Evolutionary conservation across 2,888 invertebrate genomes (phyloP).

Genomic region (Calameuta pallipes): DNA sequence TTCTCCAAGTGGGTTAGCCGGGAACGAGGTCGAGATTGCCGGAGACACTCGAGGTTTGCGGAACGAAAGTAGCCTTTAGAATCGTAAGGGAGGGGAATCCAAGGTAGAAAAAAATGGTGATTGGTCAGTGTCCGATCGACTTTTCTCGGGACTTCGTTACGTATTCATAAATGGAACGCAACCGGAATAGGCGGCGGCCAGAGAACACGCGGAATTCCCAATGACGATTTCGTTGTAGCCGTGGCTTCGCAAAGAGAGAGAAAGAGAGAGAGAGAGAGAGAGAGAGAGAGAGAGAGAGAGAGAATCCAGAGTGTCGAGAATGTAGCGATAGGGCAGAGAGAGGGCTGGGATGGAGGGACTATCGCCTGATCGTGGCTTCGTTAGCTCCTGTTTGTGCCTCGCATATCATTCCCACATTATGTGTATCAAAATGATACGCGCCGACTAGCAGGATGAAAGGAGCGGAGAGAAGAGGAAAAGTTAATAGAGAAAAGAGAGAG

Average conservation of each 20-base stretch:
- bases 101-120: conserved; percentile 15
- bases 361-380: conserved; percentile 24
- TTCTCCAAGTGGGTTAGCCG: background rate
- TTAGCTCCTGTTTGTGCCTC: conserved; percentile 28
- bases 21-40: conserved; percentile 15
- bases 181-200: conserved; percentile 41
- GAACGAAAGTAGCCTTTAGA: conserved; percentile 2
- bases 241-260: background rate
- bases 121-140: conserved; percentile 21
- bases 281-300: background rate
- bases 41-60: conserved; percentile 17
- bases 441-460: background rate
- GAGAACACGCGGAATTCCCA: conserved; percentile 51
- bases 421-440: background rate
- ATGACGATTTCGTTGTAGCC: conserved; percentile 37
- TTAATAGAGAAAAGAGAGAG: background rate
- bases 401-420: conserved; percentile 24
- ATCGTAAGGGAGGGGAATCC: conserved; percentile 9
- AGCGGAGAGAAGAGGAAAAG: background rate
- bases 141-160: conserved; percentile 50
- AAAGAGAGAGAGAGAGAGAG: too few relatives aligned
- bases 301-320: background rate
- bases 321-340: background rate
- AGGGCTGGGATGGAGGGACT: background rate
- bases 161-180: conserved; percentile 58